Evolutionary conservation across 2,113 vertebrate species (phyloP).

Genomic region (Saguinus imperator): DNA sequence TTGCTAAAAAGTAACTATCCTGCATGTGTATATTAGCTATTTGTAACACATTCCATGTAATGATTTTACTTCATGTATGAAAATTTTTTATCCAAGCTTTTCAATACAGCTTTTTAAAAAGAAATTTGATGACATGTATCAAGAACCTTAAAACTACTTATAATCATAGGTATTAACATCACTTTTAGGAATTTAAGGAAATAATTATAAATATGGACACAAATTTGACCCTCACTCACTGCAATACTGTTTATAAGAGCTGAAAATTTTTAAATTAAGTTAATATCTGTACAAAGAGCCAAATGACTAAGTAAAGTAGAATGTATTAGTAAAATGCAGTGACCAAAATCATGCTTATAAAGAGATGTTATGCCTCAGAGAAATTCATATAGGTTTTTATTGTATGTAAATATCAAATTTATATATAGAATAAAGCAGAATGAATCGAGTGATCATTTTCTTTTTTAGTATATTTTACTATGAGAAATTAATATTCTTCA

Average conservation of each 20-base stretch:
- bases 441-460: not conserved
- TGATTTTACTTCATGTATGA: not conserved
- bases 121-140: not conserved
- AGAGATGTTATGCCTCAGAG: not conserved
- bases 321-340: not conserved
- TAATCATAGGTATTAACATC: not conserved
- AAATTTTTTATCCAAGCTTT: slow-evolving; percentile 1
- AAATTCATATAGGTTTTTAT: not conserved
- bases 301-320: slow-evolving; percentile 1
- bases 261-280: not conserved
- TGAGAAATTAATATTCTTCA: not conserved
- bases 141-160: not conserved
- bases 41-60: not conserved
- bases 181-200: slow-evolving; percentile 26
- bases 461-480: not conserved
- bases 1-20: not conserved
- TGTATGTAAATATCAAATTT: slow-evolving; percentile 18
- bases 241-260: not conserved
- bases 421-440: slow-evolving; percentile 18
- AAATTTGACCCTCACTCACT: not conserved
- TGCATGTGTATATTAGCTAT: not conserved
- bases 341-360: not conserved
- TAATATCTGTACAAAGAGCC: not conserved
- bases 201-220: not conserved
- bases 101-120: slow-evolving; percentile 2